A percentile compares a stretch with the other conserved stretches of the same genome.
phyloP scores from a whole-genome alignment of 1,140 invertebrate species.

The Euwallacea similis region DNA sequence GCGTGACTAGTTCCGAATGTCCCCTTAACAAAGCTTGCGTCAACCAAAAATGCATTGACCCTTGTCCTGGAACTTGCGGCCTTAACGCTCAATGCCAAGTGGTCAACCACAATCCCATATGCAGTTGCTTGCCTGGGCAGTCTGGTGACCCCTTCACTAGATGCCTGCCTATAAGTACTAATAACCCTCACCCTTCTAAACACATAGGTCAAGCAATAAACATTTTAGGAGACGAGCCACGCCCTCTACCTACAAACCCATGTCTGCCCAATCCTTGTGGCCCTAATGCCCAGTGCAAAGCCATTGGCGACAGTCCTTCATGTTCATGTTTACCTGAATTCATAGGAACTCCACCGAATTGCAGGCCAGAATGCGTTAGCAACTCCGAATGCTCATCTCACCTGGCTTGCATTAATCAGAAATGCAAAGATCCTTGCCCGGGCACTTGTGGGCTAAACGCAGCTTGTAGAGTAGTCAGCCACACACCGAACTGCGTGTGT shows the following conservation, averaged over 20 bases:
- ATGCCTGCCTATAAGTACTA: slow-evolving; percentile 58
- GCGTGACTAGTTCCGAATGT: slow-evolving; percentile 68
- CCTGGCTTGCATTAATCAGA: slow-evolving; percentile 64
- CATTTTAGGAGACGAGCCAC: slow-evolving; percentile 46
- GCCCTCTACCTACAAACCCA: slow-evolving; percentile 53
- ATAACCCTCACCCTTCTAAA: not conserved
- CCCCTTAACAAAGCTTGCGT: slow-evolving; percentile 63
- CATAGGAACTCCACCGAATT: slow-evolving; percentile 72
- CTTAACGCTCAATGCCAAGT: slow-evolving; percentile 64
- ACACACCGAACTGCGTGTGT: slow-evolving; percentile 68
- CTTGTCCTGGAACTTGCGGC: slow-evolving; percentile 66
- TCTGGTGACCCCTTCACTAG: slow-evolving; percentile 65
- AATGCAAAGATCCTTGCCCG: slow-evolving; percentile 68
- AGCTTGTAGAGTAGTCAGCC: slow-evolving; percentile 69
- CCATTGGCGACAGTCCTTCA: slow-evolving; percentile 55
- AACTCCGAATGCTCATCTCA: slow-evolving; percentile 67
- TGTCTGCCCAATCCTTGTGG: slow-evolving; percentile 64
- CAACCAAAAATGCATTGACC: slow-evolving; percentile 66
- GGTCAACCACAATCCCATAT: slow-evolving; percentile 66
- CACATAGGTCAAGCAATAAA: not conserved
- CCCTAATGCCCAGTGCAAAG: slow-evolving; percentile 58
- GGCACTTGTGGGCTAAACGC: slow-evolving; percentile 68
- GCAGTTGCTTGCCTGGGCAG: slow-evolving; percentile 61
- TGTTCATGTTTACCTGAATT: slow-evolving; percentile 72
- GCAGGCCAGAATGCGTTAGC: slow-evolving; percentile 73